Percentiles rank a stretch among this genome's conserved stretches.
Conservation (phyloP, 2,888 invertebrate genomes). For the Tinea trinotella region DNA sequence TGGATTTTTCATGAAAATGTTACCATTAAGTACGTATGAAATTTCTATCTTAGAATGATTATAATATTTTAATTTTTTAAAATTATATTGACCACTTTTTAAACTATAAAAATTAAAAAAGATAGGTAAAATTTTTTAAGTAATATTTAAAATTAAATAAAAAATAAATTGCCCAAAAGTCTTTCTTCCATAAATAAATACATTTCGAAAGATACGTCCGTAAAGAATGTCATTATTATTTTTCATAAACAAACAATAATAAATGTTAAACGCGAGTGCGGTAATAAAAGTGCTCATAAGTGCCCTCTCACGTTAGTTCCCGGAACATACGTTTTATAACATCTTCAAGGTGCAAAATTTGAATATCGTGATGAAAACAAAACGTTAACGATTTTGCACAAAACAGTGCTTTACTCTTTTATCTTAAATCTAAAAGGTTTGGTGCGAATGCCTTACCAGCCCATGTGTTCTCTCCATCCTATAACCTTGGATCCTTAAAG, state of each 20-base stretch:
- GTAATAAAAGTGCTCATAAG: slow-evolving; percentile 18
- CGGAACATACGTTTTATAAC: slow-evolving; percentile 43
- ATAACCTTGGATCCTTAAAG: no score
- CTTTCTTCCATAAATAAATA: neutral
- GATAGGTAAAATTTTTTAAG: no score
- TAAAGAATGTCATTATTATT: slow-evolving; percentile 10
- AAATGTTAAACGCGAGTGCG: neutral
- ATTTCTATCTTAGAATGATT: no score
- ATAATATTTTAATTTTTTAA: no score
- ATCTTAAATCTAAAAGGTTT: no score
- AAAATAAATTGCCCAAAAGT: neutral
- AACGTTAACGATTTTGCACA: neutral
- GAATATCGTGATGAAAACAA: slow-evolving; percentile 31
- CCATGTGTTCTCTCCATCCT: no score
- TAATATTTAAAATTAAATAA: no score
- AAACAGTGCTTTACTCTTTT: no score
- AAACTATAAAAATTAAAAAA: no score
- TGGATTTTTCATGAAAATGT: neutral
- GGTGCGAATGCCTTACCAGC: no score
- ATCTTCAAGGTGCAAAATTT: slow-evolving; percentile 45
- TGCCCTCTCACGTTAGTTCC: slow-evolving; percentile 35
- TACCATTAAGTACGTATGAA: no score
- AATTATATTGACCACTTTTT: no score
- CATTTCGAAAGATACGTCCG: neutral
- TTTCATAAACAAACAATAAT: slow-evolving; percentile 18